A percentile compares a stretch with the other conserved stretches of the same genome.
These are phyloP conservation scores for Physella acuta DNA, from an alignment of 1,140 invertebrate species.

Conservation along the genomic window DNA sequence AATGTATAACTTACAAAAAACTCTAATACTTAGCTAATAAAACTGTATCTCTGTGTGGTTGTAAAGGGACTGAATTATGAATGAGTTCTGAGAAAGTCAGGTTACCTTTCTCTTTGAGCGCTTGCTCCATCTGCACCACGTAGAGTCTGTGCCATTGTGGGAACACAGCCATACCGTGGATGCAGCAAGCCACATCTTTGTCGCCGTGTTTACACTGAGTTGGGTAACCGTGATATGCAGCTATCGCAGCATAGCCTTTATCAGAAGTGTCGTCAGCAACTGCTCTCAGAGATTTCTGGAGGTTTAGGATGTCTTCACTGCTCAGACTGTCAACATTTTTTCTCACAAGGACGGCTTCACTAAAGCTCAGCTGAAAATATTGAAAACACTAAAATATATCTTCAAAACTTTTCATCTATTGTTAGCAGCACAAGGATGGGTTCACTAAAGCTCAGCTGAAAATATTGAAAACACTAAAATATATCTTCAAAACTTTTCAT, in stretches of 20 bases:
- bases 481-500: no score
- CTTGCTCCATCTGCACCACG: constrained; percentile 32
- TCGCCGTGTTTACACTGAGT: constrained; percentile 24
- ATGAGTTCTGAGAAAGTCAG: not conserved
- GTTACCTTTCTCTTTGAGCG: constrained; percentile 22
- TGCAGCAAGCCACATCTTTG: constrained; percentile 28
- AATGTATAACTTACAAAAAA: no score
- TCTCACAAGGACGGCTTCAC: constrained; percentile 11
- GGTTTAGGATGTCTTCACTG: constrained; percentile 17
- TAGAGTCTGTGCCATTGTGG: constrained; percentile 37
- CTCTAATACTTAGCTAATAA: not conserved
- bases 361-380: no score
- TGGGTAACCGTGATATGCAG: constrained; percentile 34
- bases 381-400: no score
- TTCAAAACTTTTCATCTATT: no score
- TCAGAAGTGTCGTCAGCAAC: not conserved
- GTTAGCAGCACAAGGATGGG: no score
- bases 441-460: no score
- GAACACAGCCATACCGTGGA: constrained; percentile 35
- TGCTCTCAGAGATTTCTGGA: constrained; percentile 16
- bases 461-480: no score
- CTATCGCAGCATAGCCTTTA: constrained; percentile 23
- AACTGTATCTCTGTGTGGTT: not conserved
- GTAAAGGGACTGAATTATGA: not conserved
- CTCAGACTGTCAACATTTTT: constrained; percentile 29